These are phyloP conservation scores for Ptychobarbus kaznakovi DNA, from an alignment of 2,797 vertebrate genomes.

Conservation along the genomic window DNA sequence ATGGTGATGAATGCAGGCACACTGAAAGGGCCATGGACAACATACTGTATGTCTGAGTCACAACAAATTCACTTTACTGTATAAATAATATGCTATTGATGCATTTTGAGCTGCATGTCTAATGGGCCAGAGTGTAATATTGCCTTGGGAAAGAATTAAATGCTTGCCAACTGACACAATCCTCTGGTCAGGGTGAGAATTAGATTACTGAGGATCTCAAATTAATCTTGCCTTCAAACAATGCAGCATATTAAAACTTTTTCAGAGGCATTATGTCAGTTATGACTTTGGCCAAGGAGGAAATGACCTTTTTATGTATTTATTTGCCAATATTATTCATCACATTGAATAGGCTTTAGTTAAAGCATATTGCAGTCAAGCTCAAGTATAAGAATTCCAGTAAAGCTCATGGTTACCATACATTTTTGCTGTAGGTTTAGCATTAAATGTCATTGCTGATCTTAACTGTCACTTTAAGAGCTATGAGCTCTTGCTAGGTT, in stretches of 20 bases:
- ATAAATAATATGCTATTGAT: constrained; percentile 14
- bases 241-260: neutral
- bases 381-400: constrained; percentile 4
- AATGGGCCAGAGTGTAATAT: constrained; percentile 9
- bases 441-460: neutral
- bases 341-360: neutral
- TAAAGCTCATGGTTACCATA: neutral
- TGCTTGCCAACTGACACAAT: constrained; percentile 21
- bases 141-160: constrained; percentile 34
- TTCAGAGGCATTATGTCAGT: neutral
- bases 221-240: constrained; percentile 16
- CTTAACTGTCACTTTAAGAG: neutral
- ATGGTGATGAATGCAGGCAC: constrained; percentile 44
- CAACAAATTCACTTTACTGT: constrained; percentile 4
- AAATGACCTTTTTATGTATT: constrained; percentile 5
- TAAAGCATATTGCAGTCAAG: neutral
- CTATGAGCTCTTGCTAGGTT: neutral
- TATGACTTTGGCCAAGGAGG: neutral
- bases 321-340: constrained; percentile 16
- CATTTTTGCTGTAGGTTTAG: neutral
- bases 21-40: constrained; percentile 29
- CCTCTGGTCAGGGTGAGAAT: constrained; percentile 36
- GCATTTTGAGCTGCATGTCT: constrained; percentile 28
- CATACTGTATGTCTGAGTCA: constrained; percentile 1
- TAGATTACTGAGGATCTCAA: constrained; percentile 13